Evolutionary conservation across 2,888 invertebrate species (phyloP), one percentile per base, ranked within the genome.

Genomic region (Cantharis flavilabris): DNA sequence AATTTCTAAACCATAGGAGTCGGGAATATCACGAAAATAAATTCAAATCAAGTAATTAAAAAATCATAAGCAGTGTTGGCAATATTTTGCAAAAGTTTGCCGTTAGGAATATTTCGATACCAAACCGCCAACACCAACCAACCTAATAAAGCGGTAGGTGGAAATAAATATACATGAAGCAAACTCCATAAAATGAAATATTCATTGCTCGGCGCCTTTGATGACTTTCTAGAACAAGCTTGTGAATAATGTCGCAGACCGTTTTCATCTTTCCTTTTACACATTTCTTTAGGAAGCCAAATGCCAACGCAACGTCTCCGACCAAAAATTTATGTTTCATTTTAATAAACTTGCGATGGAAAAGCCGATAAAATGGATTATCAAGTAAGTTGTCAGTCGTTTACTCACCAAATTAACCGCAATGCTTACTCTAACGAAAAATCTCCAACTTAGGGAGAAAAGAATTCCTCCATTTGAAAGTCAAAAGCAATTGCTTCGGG

Each of bases 191-290:
- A 72, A 79, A 77, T 75, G 71, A 76, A 74, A 76, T 76, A 76
- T 76, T 76, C 76, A 76, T 76, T 73, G 70, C 76, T 73, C 73
- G 14, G 65, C 62, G 73, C 73, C 64, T 72, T 63, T 73, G 72
- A 76, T 70, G 62, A 73, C 69, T 71, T 69, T 73, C 71, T 16
- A 62, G 62, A 67, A 49, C 69, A 73, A 69, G 63, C 81, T 64
- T 73, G 33, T 16, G 71, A 70, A 74, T 69, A 75, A 71, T 71
- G 75, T 75, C 65, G 70, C 70, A 70, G 62, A 70, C 70, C 64
- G 49, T 70, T 64, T 70, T 67, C 71, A 33, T 70, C 71, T 70
- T 75, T 67, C 20, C 23, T 67, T 30, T 26, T n/a, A 67, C n/a
- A 67, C 26, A 67, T 23, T 67, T 23, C 62, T 71, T 26, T 62